Evolutionary conservation across 2,797 vertebrate species (phyloP), one percentile per base, ranked within the genome.

Genomic region (Ataeniobius toweri): DNA sequence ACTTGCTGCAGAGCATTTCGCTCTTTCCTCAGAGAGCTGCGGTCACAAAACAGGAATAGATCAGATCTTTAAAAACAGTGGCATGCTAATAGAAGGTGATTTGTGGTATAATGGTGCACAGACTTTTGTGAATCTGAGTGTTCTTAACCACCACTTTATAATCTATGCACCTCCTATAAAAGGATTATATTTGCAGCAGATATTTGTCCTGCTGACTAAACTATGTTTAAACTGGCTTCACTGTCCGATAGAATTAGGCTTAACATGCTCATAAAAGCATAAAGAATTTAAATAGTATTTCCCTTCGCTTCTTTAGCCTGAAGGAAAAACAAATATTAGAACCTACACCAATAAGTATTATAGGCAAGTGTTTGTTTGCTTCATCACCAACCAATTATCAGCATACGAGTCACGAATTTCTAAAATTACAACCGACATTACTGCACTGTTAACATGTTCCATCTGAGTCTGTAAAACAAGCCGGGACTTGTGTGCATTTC

Each of bases 11-110:
- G 93, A 83, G 95, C 85, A 22, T 94, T 92, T 74, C 96, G 96
- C 87, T 99, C 98, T 94, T 97, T 99, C 94, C 95, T 97, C 92
- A 99, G 94, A 72, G 95, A 94, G 90, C 98, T 99, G 93, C 6
- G 50, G 61, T 73, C 22, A 39, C 71, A 81, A 81, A 53, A 80
- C 76, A 86, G 1, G 16, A 1, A 74, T 0, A 68, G 14, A 75
- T 24, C 26, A 81, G 59, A 67, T 24, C 20, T 63, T 51, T 2
- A 59, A 50, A 76, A 56, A 71, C 6, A 4, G 22, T 24, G 26
- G 22, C 14, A 36, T 12, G 24, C 44, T 56, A 58, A 48, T 28
- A n/a, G n/a, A 39, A 56, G 14, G 16, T 28, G 16, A 12, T 69
- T 31, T 56, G 7, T 70, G 10, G 10, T 26, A 8, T 28, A 10